Conservation (phyloP, 2,113 vertebrate species). For the Platysteira castanea region DNA sequence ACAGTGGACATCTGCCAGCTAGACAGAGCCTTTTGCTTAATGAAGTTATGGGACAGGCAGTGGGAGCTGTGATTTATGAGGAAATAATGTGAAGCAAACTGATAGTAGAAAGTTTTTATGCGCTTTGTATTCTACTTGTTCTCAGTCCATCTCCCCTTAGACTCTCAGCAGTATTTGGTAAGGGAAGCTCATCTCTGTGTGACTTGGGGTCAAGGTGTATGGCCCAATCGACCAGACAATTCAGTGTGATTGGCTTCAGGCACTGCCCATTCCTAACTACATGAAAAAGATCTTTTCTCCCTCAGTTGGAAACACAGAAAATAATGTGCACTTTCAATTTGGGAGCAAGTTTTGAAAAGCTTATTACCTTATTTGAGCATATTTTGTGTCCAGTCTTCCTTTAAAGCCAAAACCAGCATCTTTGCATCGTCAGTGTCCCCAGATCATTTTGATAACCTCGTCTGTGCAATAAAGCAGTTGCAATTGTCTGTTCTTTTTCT, state of each 20-base stretch:
- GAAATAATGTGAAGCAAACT: neutral
- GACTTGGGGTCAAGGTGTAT: neutral
- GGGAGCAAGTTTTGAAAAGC: neutral
- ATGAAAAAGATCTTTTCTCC: neutral
- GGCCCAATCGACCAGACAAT: neutral
- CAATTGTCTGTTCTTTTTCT: neutral
- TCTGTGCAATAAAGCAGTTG: neutral
- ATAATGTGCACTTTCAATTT: neutral
- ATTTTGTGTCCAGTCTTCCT: neutral
- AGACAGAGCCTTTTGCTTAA: neutral
- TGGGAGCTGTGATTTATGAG: neutral
- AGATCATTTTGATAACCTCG: neutral
- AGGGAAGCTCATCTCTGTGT: neutral
- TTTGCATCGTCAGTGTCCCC: accelerated
- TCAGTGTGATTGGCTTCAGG: accelerated
- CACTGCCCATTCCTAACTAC: neutral
- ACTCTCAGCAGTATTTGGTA: neutral
- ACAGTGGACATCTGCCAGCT: neutral
- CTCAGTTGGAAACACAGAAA: neutral
- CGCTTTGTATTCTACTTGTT: neutral
- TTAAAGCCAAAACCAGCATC: neutral
- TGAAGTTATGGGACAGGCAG: neutral
- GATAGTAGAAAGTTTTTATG: neutral
- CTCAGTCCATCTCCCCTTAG: neutral
- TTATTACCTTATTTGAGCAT: neutral